These are phyloP conservation scores for Charaxes varanes DNA, from an alignment of 1,140 invertebrate genomes.

Conservation along the genomic window DNA sequence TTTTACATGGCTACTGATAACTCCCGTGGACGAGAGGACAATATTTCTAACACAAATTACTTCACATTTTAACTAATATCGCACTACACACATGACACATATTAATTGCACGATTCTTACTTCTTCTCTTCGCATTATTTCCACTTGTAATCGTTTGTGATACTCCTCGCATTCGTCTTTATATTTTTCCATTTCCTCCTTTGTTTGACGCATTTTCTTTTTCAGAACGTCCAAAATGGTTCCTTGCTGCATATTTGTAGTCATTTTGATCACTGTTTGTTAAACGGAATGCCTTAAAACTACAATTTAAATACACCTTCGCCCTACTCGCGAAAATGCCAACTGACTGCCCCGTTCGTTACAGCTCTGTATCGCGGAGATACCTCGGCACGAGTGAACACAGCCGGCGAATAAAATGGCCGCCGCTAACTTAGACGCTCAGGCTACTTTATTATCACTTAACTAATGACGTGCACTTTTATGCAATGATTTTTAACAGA, in stretches of 20 bases:
- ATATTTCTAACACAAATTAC: constrained; percentile 35
- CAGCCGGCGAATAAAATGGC: constrained; percentile 73
- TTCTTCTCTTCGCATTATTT: constrained; percentile 95
- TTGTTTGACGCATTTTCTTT: constrained; percentile 99
- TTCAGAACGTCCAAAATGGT: constrained; percentile 96
- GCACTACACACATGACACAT: constrained; percentile 53
- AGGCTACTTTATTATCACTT: constrained; percentile 52
- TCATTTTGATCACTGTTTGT: constrained; percentile 79
- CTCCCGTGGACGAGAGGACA: constrained; percentile 30
- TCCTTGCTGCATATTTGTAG: constrained; percentile 87
- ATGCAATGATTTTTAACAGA: constrained; percentile 21
- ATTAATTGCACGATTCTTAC: constrained; percentile 80
- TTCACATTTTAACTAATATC: constrained; percentile 33
- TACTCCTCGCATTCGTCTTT: constrained; percentile 96
- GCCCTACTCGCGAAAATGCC: constrained; percentile 69
- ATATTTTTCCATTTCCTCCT: constrained; percentile 97
- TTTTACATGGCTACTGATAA: constrained; percentile 53
- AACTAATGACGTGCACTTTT: constrained; percentile 32
- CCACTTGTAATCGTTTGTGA: constrained; percentile 91
- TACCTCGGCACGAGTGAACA: constrained; percentile 69
- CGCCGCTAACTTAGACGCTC: constrained; percentile 53
- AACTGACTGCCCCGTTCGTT: constrained; percentile 66
- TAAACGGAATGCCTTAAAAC: constrained; percentile 58
- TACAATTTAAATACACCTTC: constrained; percentile 67
- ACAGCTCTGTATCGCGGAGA: constrained; percentile 63